Conservation (phyloP, 2,888 invertebrate genomes). For the Stegophylla sp. region DNA sequence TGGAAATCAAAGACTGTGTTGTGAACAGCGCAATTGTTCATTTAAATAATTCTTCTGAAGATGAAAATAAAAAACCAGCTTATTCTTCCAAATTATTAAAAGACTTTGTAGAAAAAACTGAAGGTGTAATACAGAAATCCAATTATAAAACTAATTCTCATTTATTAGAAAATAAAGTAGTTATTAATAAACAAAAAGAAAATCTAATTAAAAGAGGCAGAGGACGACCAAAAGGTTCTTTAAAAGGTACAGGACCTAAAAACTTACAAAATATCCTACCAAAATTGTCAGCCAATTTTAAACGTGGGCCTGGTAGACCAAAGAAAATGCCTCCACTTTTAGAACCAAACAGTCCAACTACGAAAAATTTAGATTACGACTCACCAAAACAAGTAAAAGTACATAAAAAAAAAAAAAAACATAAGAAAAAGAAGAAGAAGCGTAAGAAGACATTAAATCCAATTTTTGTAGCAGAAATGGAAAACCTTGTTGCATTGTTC, state of each 20-base stretch:
- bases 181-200: conserved; percentile 55
- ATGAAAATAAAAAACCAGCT: conserved; percentile 64
- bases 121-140: conserved; percentile 63
- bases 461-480: conserved; percentile 55
- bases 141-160: conserved; percentile 58
- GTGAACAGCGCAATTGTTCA: conserved; percentile 78
- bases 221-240: conserved; percentile 63
- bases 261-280: conserved; percentile 35
- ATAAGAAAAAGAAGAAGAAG: conserved; percentile 50
- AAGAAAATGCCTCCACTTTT: conserved; percentile 62
- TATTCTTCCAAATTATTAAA: conserved; percentile 79
- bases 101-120: conserved; percentile 82
- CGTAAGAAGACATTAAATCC: conserved; percentile 47
- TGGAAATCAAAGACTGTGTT: conserved; percentile 66
- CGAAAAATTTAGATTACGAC: conserved; percentile 32
- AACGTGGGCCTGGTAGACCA: conserved; percentile 63
- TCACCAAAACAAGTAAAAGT: conserved; percentile 31
- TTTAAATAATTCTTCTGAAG: conserved; percentile 64
- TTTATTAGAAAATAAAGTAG: conserved; percentile 61
- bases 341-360: conserved; percentile 55
- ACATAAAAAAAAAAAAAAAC: conserved; percentile 45
- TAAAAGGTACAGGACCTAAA: conserved; percentile 15
- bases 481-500: conserved; percentile 35
- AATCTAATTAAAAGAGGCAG: conserved; percentile 62
- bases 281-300: conserved; percentile 58